Percentiles rank a stretch among this genome's conserved stretches.
Conservation (phyloP, 2,797 vertebrate species). For the Anas bahamensis region DNA sequence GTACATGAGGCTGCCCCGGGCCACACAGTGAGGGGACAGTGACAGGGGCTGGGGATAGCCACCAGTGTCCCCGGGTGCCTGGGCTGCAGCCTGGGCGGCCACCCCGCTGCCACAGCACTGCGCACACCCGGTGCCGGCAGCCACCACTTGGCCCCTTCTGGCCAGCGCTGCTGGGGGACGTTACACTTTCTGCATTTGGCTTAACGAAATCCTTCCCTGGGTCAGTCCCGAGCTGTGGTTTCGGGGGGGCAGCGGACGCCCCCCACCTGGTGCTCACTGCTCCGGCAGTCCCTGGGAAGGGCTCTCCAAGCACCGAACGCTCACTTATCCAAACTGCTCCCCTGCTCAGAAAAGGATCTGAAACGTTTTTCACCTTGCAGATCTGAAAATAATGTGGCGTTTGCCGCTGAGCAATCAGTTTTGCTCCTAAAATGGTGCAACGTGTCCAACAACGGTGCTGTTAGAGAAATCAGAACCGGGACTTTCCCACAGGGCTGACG, state of each 20-base stretch:
- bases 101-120: too few species aligned
- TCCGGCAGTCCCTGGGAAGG: neutral
- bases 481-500: neutral
- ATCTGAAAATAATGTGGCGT: neutral
- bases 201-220: neutral
- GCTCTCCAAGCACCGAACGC: neutral
- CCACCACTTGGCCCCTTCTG: too few species aligned
- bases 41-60: neutral
- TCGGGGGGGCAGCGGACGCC: neutral
- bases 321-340: neutral
- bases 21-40: too few species aligned
- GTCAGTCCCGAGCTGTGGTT: neutral
- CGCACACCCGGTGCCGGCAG: too few species aligned
- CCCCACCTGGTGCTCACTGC: neutral
- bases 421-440: neutral
- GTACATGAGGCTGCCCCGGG: too few species aligned
- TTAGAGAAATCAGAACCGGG: neutral
- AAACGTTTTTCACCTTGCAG: neutral
- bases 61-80: neutral
- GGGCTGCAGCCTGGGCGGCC: too few species aligned
- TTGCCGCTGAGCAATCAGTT: neutral
- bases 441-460: rapidly evolving
- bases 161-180: neutral
- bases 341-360: neutral
- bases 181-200: neutral